Base-by-base conservation (phyloP, 1,140 invertebrate species). In the Babylonia areolata region DNA sequence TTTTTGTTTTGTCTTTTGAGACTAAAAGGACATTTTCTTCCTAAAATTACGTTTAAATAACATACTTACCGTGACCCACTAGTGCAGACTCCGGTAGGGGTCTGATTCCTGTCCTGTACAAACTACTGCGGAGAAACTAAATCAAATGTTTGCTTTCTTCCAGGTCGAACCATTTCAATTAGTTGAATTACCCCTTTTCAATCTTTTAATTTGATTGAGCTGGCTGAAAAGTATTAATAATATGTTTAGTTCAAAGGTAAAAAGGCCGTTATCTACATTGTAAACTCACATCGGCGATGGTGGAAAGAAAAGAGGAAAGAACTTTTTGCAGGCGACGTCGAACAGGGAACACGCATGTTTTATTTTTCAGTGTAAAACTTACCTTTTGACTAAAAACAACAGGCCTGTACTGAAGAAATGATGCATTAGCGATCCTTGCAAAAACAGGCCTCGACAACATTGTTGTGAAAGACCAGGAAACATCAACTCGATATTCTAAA, bases 361-460 rank as follows among this genome's bases (percentile, higher is more conserved):
- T 5, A 46, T 20, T n/a, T 9, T 2, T 46, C 78, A 80, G 20
- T 31, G 78, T 11, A 12, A 69, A 69, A 73, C 81, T 15, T 84
- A 84, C 81, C 40, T 75, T 84, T 31, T 84, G 64, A n/a, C 35
- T 84, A 3, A 84, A 35, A 33, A 35, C 23, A 3, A 31, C 58
- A 9, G 81, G 15, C 5, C 11, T 73, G 40, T 69, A 69, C 23
- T 64, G 28, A 33, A 73, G 31, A 2, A 84, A 46, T 31, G 64
- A 69, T n/a, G 31, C 9, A 12, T 40, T 42, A 15, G 39, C 15
- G 40, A 73, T 31, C 64, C 69, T 17, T 73, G 81, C 33, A 42
- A 82, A 2, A 82, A 84, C 3, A 73, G 31, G 33, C 15, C 69
- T 71, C 23, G 28, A n/a, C 39, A 84, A 39, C 81, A 84, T 84